A percentile compares a stretch with the other conserved stretches of the same genome.
Conservation (phyloP, 2,113 vertebrate genomes). For the Oreochromis tanganicae region DNA sequence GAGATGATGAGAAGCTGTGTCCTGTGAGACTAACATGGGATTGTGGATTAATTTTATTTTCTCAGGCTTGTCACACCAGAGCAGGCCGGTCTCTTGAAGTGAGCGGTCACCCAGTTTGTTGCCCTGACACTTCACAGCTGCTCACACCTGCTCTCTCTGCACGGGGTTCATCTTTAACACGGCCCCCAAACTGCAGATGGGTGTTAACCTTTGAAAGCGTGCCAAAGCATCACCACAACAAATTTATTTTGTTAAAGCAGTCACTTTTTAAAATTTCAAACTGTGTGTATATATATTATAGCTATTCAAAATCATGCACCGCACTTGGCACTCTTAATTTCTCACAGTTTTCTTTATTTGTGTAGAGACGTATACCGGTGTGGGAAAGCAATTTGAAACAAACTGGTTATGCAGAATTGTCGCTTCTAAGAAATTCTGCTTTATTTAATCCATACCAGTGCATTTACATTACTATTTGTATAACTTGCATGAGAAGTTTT, state of each 20-base stretch:
- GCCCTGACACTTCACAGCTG: not conserved
- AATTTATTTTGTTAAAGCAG: not conserved
- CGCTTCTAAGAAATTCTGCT: not conserved
- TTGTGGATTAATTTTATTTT: not conserved
- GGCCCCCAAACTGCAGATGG: not conserved
- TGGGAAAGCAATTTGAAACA: not conserved
- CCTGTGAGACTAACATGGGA: not conserved
- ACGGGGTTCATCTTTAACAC: not conserved
- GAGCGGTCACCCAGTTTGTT: not conserved
- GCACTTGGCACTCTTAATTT: not conserved
- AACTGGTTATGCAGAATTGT: not conserved
- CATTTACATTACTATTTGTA: conserved; percentile 4
- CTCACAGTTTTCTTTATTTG: not conserved
- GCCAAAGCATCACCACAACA: conserved; percentile 7
- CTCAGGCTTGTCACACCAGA: not conserved
- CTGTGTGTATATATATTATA: not conserved
- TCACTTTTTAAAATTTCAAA: not conserved
- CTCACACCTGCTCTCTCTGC: not conserved
- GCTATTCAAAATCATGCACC: not conserved
- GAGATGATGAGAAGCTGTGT: not conserved
- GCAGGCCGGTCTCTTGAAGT: not conserved
- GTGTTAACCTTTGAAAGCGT: not conserved
- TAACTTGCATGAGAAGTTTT: not conserved
- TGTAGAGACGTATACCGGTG: not conserved
- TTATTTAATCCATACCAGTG: not conserved